phyloP scores from a whole-genome alignment of 2,797 vertebrate species.

The Menidia menidia region DNA sequence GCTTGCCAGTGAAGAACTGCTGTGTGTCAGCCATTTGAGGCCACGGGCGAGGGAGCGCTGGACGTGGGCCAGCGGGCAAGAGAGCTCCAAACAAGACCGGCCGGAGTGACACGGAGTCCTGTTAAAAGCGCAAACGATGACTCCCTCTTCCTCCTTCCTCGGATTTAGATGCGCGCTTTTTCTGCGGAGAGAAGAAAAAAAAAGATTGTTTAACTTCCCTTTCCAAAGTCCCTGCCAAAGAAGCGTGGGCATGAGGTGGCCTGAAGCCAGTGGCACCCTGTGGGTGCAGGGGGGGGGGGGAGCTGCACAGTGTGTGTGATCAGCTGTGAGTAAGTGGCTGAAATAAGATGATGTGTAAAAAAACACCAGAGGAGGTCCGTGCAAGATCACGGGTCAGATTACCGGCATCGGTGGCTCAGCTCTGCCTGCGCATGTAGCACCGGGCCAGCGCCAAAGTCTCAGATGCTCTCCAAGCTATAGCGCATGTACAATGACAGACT shows the following conservation, averaged over 20 bases:
- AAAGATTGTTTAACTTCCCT: slow-evolving; percentile 57
- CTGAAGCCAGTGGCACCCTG: slow-evolving; percentile 53
- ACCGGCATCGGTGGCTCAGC: slow-evolving; percentile 40
- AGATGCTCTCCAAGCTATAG: slow-evolving; percentile 35
- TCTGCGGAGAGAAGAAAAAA: slow-evolving; percentile 63
- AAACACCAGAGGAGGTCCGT: slow-evolving; percentile 43
- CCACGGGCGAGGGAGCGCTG: slow-evolving; percentile 12
- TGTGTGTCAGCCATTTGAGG: slow-evolving; percentile 87
- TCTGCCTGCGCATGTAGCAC: slow-evolving; percentile 42
- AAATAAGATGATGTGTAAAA: slow-evolving; percentile 58
- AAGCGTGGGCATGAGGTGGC: slow-evolving; percentile 57
- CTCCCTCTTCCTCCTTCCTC: slow-evolving; percentile 26
- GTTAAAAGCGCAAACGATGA: slow-evolving; percentile 1
- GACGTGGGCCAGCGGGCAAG: slow-evolving; percentile 35
- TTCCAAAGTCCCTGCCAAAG: slow-evolving; percentile 36
- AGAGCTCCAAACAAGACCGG: slow-evolving; percentile 12
- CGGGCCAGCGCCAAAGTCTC: slow-evolving; percentile 37
- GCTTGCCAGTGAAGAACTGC: slow-evolving; percentile 99
- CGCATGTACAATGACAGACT: slow-evolving; percentile 34
- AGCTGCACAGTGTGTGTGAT: slow-evolving; percentile 44
- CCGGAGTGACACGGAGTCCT: slow-evolving; percentile 13
- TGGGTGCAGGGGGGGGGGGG: slow-evolving; percentile 50
- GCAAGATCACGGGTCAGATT: slow-evolving; percentile 50
- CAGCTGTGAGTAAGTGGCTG: slow-evolving; percentile 67
- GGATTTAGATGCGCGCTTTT: slow-evolving; percentile 28